Evolutionary conservation across 2,797 vertebrate genomes (phyloP).

Genomic region (Manis javanica): DNA sequence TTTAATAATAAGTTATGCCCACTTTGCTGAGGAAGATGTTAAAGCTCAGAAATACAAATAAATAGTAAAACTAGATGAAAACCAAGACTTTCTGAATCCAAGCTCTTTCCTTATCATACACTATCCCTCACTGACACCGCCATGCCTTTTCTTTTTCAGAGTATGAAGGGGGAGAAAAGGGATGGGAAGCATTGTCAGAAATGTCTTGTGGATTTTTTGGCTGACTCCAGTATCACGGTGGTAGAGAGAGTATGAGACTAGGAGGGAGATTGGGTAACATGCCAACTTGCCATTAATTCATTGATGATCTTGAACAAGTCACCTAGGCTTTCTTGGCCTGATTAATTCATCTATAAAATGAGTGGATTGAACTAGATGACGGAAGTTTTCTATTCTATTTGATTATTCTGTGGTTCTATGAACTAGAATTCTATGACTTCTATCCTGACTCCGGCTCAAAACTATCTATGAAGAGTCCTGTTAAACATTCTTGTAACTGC

Average conservation of each 20-base stretch:
- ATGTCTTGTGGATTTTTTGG: neutral
- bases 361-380: neutral
- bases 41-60: slow-evolving; percentile 35
- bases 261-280: neutral
- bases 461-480: neutral
- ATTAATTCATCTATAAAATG: slow-evolving; percentile 1
- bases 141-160: neutral
- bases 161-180: neutral
- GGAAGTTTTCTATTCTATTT: slow-evolving; percentile 25
- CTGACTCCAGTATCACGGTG: neutral
- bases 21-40: slow-evolving; percentile 19
- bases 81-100: neutral
- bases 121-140: neutral
- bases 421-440: neutral
- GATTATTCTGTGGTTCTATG: slow-evolving; percentile 10
- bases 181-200: neutral
- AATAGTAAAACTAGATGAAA: slow-evolving; percentile 23
- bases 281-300: neutral
- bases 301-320: slow-evolving; percentile 18
- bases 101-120: neutral
- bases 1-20: neutral
- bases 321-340: neutral
- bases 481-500: slow-evolving; percentile 44
- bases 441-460: neutral
- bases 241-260: neutral